Evolutionary conservation across 2,113 vertebrate genomes (phyloP), one percentile per base, ranked within the genome.

Genomic region (Strix aluco): DNA sequence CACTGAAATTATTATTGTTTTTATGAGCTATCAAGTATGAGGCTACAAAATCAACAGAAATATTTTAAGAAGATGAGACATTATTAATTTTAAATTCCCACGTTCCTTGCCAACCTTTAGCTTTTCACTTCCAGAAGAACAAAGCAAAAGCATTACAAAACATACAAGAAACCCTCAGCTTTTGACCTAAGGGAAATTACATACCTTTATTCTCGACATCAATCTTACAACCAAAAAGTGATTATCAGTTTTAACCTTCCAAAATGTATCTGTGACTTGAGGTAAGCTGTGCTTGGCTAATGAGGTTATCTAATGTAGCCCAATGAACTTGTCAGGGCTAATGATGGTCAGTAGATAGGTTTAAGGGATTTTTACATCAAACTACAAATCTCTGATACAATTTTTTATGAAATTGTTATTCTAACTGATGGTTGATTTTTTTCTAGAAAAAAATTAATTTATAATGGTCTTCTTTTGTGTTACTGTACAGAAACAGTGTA

Each of bases 81-180:
- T 81, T 97, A 90, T 90, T 94, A 58, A 87, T 89, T 95, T 95
- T 78, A 59, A 78, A 81, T 90, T 83, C 71, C 58, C 32, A 78
- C 1, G 0, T 46, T 66, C 59, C 57, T 90, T 81, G 70, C 92
- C 85, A 89, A 61, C 9, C 5, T 79, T 83, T 29, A 9, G 44
- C 19, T 75, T 90, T 86, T 94, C 34, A 15, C 7, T 74, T 81
- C 15, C 34, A 96, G 54, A 85, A 87, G 15, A 92, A 32, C 21
- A 47, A 96, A 92, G 20, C 11, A 73, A 79, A 93, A 91, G 13
- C 15, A 25, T 9, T 71, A 27, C 10, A 86, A 90, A 80, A 22
- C 61, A 22, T 21, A 30, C 5, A 70, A 79, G 32, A 81, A 78
- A 84, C 5, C 10, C 23, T 81, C 32, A 34, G 38, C 22, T 92